A percentile compares a stretch with the other conserved stretches of the same genome.
Evolutionary conservation across 2,113 vertebrate genomes (phyloP).

Genomic region (Anseranas semipalmata): DNA sequence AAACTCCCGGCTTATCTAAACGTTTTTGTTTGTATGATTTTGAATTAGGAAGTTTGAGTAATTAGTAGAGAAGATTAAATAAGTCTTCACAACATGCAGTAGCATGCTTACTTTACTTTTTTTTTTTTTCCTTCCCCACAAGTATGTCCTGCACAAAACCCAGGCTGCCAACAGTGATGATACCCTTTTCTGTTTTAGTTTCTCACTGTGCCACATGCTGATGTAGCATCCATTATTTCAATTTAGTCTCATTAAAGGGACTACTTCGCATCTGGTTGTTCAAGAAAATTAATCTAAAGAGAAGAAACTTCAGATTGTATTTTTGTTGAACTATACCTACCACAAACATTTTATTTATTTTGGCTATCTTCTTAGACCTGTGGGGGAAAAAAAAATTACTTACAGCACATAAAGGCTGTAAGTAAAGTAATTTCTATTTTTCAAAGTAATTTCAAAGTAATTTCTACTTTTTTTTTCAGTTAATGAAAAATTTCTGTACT

Average conservation of each 20-base stretch:
- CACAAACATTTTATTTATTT: conserved; percentile 39
- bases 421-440: background rate
- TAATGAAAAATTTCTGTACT: conserved; percentile 25
- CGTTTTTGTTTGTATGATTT: conserved; percentile 81
- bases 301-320: conserved; percentile 21
- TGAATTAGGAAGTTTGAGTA: conserved; percentile 80
- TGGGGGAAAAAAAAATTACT: conserved; percentile 1
- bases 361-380: conserved; percentile 35
- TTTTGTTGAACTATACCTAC: conserved; percentile 18
- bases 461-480: background rate
- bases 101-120: conserved; percentile 31
- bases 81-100: conserved; percentile 71
- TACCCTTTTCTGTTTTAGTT: conserved; percentile 43
- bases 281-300: conserved; percentile 56
- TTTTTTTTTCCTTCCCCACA: background rate
- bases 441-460: background rate
- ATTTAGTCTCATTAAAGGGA: conserved; percentile 37
- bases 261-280: conserved; percentile 21
- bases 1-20: conserved; percentile 74
- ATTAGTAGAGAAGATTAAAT: conserved; percentile 81
- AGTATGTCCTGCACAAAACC: conserved; percentile 50
- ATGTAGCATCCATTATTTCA: conserved; percentile 32
- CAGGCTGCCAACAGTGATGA: conserved; percentile 32
- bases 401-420: background rate
- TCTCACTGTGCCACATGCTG: conserved; percentile 62